phyloP scores from a whole-genome alignment of 2,888 invertebrate genomes.

The Parochlus steinenii region DNA sequence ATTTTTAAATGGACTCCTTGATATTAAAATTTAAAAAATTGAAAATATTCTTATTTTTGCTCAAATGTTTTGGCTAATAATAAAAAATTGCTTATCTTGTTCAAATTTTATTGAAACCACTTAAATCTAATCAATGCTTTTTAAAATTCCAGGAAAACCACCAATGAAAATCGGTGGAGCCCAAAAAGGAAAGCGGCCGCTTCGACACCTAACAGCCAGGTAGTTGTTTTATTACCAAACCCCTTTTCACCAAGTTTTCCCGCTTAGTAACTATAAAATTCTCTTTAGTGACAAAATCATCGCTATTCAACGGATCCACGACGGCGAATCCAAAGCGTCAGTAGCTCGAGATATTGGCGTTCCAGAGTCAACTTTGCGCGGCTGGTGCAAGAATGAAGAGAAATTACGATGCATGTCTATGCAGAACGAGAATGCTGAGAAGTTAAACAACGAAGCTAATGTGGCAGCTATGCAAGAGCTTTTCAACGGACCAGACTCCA shows the following conservation, averaged over 20 bases:
- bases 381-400: slow-evolving; percentile 78
- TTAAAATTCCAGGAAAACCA: slow-evolving; percentile 5
- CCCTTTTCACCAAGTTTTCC: no score
- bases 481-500: slow-evolving; percentile 25
- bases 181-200: slow-evolving; percentile 59
- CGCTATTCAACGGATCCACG: slow-evolving; percentile 66
- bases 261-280: slow-evolving; percentile 14
- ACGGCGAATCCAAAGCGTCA: slow-evolving; percentile 72
- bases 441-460: slow-evolving; percentile 22
- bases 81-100: not conserved
- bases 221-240: no score
- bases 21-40: no score
- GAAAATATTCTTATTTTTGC: no score
- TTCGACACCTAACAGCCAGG: slow-evolving; percentile 57
- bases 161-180: slow-evolving; percentile 18
- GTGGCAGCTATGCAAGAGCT: slow-evolving; percentile 18
- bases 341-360: slow-evolving; percentile 74
- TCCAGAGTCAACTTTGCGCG: slow-evolving; percentile 69
- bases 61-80: no score
- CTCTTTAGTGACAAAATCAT: slow-evolving; percentile 68
- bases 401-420: slow-evolving; percentile 54
- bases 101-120: not conserved
- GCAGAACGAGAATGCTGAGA: slow-evolving; percentile 34
- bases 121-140: not conserved
- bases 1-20: no score